Evolutionary conservation across 2,113 vertebrate genomes (phyloP), one percentile per base, ranked within the genome.

Genomic region (Salvator merianae): DNA sequence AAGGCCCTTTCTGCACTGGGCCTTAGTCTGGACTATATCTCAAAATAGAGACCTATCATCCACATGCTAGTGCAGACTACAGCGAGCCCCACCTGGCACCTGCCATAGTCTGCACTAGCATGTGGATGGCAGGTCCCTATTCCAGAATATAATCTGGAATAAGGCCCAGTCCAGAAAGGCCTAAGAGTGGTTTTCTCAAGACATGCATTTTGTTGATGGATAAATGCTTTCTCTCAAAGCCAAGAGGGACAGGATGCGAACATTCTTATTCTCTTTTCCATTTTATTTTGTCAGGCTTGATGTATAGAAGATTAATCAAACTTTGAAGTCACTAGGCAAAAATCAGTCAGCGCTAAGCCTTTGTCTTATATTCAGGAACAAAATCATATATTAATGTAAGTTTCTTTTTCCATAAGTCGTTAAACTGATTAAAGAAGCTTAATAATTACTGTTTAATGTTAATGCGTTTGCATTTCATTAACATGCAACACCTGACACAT

Each of bases 401-500:
- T 79, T 72, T 63, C 76, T 20, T 72, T 59, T 72, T 70, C 55
- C 14, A 72, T 65, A 85, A 79, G 53, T 79, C 76, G 63, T 79
- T 63, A 84, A 71, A 71, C 53, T 85, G 77, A 85, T 79, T 65
- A 85, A 85, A 85, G 55, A 50, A 65, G 76, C 55, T 79, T 72
- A 79, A 85, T 85, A 85, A 79, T 72, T 74, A 71, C 30, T 72
- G 84, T 87, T 76, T 83, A 90, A 87, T 30, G 73, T 63, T 62
- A 79, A 47, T 30, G 47, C 76, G 40, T 66, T 88, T 79, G 68
- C 13, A 40, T 86, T 84, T 81, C 75, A 84, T 86, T 88, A 90
- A 82, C 63, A 86, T 73, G 84, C 65, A 86, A 74, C 89, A 90
- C 72, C 81, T 82, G 47, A 63, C 79, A 62, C 77, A 88, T 80